Evolutionary conservation across 2,888 invertebrate genomes (phyloP), one percentile per base, ranked within the genome.

Genomic region (Lithophane socia): DNA sequence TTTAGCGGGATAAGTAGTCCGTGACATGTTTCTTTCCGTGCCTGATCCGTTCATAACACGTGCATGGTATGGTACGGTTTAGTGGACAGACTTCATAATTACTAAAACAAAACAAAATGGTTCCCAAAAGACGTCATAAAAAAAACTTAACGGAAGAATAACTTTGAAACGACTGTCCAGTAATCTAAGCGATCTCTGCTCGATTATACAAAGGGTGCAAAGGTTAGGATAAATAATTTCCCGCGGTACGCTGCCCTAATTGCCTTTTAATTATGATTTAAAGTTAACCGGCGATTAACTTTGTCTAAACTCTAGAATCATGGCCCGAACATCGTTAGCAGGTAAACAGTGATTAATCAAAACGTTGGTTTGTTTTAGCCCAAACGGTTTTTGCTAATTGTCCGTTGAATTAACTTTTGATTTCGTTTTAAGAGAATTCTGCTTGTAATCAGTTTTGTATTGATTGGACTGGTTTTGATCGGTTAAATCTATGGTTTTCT

Each of bases 231-330:
- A 88, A 89, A 90, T 90, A 89, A 89, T 87, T 83, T 83, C 79
- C 73, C 68, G 73, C 81, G 86, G 82, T 66, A 81, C 84, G 74
- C 84, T 79, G 82, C 82, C 85, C 86, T 91, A 91, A 91, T 91
- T 90, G 86, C 86, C 89, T 90, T 91, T 91, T 91, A 91, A 91
- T 91, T 91, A 90, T 90, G 88, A 90, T 90, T 89, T 88, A 87
- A 85, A 89, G 81, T 87, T 85, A 89, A 87, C 82, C 73, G 67
- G 70, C 83, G 82, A 83, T 86, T 86, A 88, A 86, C 86, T 85
- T 85, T 68, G 84, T 76, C 79, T 79, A 77, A 87, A 83, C 85
- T 87, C 82, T 75, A 82, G 61, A 88, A 88, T 88, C 88, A 88
- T 76, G 87, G 82, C 58, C 66, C 63, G 63, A 79, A 80, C 88